These are phyloP conservation scores for Vannuccia rotundouncinata DNA, from an alignment of 2,888 invertebrate genomes.

Conservation along the genomic window DNA sequence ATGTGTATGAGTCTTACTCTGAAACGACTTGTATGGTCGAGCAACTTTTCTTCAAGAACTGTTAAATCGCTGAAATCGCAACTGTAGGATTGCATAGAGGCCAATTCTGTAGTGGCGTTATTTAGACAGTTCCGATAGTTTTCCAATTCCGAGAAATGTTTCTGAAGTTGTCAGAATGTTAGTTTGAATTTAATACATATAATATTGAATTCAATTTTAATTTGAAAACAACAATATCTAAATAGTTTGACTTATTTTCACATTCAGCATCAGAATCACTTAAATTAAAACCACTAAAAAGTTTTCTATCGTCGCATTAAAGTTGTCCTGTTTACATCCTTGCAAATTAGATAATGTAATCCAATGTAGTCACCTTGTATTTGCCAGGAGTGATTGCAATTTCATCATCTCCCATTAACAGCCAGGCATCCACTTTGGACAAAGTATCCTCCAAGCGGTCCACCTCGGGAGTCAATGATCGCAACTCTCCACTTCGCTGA, in stretches of 20 bases:
- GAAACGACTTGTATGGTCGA: neutral
- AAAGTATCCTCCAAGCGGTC: neutral
- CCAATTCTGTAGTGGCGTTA: neutral
- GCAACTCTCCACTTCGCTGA: neutral
- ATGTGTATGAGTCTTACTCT: neutral
- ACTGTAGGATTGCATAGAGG: neutral
- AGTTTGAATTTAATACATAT: too few species aligned
- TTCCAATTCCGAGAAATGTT: conserved; percentile 3
- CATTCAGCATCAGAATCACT: too few species aligned
- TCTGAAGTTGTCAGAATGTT: too few species aligned
- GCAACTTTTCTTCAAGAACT: neutral
- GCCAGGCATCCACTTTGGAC: neutral
- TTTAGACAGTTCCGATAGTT: neutral
- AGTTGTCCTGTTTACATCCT: too few species aligned
- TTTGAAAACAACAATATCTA: too few species aligned
- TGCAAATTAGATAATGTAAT: too few species aligned
- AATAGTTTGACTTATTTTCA: too few species aligned
- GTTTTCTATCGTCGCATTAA: too few species aligned
- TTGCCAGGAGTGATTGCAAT: neutral
- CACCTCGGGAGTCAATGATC: neutral
- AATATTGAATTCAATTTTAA: too few species aligned
- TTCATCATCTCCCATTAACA: neutral
- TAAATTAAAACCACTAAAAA: too few species aligned
- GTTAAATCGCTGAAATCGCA: neutral
- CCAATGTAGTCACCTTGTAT: conserved; percentile 22